phyloP scores from a whole-genome alignment of 2,888 invertebrate genomes.

The Himalopsyche kuldschensis region DNA sequence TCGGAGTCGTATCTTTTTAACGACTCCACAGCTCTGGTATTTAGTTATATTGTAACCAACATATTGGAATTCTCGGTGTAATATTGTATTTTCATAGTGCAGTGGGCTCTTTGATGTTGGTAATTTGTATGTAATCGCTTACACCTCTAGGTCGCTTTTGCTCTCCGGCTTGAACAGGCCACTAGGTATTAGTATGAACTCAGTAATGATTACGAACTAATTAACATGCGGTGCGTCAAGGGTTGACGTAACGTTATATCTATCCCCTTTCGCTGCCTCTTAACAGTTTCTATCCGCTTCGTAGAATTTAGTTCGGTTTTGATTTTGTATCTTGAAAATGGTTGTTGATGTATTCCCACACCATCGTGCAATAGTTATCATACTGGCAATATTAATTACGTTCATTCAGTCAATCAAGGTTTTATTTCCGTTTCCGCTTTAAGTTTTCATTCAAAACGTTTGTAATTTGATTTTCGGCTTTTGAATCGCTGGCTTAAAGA shows the following conservation, averaged over 20 bases:
- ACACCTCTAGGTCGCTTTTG: background rate
- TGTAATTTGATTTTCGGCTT: no score
- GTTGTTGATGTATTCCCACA: no score
- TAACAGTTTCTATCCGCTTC: background rate
- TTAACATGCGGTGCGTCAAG: slow-evolving; percentile 8
- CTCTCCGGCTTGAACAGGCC: background rate
- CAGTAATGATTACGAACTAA: slow-evolving; percentile 20
- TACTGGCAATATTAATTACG: no score
- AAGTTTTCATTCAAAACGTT: no score
- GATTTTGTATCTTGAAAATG: background rate
- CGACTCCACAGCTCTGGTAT: no score
- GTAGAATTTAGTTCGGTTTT: background rate
- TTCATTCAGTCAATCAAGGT: no score
- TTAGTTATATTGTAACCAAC: no score
- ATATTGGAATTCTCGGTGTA: no score
- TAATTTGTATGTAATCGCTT: slow-evolving; percentile 34
- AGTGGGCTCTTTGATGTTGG: slow-evolving; percentile 23
- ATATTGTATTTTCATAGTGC: background rate
- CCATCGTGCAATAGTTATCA: no score
- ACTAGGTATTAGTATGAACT: background rate
- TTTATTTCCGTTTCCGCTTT: no score
- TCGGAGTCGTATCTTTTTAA: no score
- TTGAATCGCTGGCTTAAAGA: no score
- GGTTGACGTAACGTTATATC: background rate
- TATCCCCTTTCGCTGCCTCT: background rate